A percentile compares a stretch with the other conserved stretches of the same genome.
These are phyloP conservation scores for Lordiphosa andalusiaca DNA, from an alignment of 2,888 invertebrate species.

Conservation along the genomic window DNA sequence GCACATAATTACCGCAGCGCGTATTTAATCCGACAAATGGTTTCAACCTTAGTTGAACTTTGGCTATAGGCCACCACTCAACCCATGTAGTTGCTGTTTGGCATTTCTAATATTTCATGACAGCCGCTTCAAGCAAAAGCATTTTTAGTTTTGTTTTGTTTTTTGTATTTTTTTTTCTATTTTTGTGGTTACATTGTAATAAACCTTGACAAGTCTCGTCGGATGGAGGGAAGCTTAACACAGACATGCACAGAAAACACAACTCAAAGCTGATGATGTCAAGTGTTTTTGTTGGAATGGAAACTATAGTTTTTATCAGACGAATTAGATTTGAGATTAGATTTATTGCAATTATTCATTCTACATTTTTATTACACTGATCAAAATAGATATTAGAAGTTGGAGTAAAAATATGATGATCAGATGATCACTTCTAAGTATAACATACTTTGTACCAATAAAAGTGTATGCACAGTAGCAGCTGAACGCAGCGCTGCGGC, in stretches of 20 bases:
- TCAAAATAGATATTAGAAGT: too few species aligned
- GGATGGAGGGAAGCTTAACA: background rate
- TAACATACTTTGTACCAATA: too few species aligned
- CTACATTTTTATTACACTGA: background rate
- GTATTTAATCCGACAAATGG: constrained; percentile 76
- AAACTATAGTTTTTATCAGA: constrained; percentile 9
- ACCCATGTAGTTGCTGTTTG: constrained; percentile 44
- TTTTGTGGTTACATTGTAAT: constrained; percentile 71
- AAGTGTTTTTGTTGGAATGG: constrained; percentile 47
- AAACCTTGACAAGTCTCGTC: constrained; percentile 68
- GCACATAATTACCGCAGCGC: constrained; percentile 77
- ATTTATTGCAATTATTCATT: constrained; percentile 11
- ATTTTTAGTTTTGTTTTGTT: constrained; percentile 17
- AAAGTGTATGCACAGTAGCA: too few species aligned
- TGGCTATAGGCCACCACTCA: constrained; percentile 64
- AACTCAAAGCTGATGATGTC: constrained; percentile 58
- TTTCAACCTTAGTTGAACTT: constrained; percentile 76
- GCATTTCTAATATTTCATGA: constrained; percentile 73
- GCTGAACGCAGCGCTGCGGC: too few species aligned
- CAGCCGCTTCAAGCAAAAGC: constrained; percentile 66
- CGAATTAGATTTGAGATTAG: constrained; percentile 2
- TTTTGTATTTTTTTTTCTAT: background rate
- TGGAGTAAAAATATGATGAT: too few species aligned
- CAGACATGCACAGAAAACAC: background rate
- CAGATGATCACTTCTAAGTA: too few species aligned